Evolutionary conservation across 37 sponge, comb jelly and placozoan genomes (phyloP), one percentile per base, ranked within the genome.

Genomic region (Halichondria panicea): DNA sequence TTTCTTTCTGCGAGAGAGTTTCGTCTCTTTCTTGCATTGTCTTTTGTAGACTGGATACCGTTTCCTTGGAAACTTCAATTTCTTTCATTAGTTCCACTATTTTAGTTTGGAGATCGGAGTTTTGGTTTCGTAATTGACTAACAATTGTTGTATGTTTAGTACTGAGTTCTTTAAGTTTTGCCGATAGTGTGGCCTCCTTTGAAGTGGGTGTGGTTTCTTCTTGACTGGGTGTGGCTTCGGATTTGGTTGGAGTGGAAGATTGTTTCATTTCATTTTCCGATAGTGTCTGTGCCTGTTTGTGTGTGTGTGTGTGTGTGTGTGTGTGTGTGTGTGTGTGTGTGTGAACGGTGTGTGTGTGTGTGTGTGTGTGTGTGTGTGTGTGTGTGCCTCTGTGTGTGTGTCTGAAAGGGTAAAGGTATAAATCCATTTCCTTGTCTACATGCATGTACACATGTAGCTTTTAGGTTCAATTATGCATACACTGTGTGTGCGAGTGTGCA

Each of bases 121-220:
- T 78, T 55, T 88, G 75, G 22, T 63, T 25, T 1, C 66, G 61
- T 24, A 88, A 39, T 39, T 81, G 82, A 19, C 54, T 33, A 31
- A 82, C 71, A 42, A 82, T 57, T 13, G 48, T 58, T 4, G 43
- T 63, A 21, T 91, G 63, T 63, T 82, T 63, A 2, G 11, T 55
- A 8, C 38, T 52, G n/a, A 78, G 24, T 0, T 42, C 33, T 27
- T 77, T 63, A 12, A 83, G 61, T 45, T 83, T 70, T 15, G 37
- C 33, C 31, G 56, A 11, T 19, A 74, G 48, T 28, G 18, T 30
- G 45, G 75, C 76, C 32, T 74, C 54, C 15, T 25, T 1, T 31
- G 40, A 58, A 40, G 68, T 2, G 19, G 46, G 60, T 67, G 48
- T 21, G 39, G 71, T 33, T 38, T 78, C 31, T 12, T 31, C 78